Evolutionary conservation across 1,140 invertebrate species (phyloP).

Genomic region (Anastatus disparis): DNA sequence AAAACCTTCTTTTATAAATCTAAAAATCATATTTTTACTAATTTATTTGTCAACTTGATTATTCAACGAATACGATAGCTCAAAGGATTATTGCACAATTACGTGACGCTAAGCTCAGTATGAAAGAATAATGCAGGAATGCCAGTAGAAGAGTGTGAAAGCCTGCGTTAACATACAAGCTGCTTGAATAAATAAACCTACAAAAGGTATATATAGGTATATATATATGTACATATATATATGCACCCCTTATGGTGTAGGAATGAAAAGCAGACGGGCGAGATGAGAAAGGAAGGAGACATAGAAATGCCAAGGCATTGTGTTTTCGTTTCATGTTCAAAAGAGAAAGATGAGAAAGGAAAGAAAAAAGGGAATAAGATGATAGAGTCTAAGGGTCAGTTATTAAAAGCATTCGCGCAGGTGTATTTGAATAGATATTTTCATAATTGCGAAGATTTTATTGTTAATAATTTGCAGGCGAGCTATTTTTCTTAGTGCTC

Average conservation of each 20-base stretch:
- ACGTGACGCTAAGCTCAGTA: neutral
- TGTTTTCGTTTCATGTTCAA: too few species aligned
- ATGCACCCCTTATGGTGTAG: too few species aligned
- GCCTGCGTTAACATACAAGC: neutral
- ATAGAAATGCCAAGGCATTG: constrained; percentile 6
- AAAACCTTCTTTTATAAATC: too few species aligned
- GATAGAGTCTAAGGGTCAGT: constrained; percentile 14
- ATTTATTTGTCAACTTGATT: too few species aligned
- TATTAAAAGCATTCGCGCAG: constrained; percentile 31
- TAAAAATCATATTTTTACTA: too few species aligned
- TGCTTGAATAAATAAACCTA: constrained; percentile 27
- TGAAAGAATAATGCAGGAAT: too few species aligned
- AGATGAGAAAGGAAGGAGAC: neutral
- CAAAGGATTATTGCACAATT: constrained; percentile 22
- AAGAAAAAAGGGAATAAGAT: neutral
- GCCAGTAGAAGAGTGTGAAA: too few species aligned
- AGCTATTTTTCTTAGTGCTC: neutral
- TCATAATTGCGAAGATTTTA: neutral
- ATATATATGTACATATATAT: neutral
- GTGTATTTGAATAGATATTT: constrained; percentile 24
- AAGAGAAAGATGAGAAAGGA: neutral
- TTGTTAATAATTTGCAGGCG: constrained; percentile 16
- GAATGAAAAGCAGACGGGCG: neutral
- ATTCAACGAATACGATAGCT: constrained; percentile 2
- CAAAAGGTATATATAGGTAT: neutral